These are phyloP conservation scores for Gallinago solitaria DNA, from an alignment of 2,797 vertebrate species.

Conservation along the genomic window DNA sequence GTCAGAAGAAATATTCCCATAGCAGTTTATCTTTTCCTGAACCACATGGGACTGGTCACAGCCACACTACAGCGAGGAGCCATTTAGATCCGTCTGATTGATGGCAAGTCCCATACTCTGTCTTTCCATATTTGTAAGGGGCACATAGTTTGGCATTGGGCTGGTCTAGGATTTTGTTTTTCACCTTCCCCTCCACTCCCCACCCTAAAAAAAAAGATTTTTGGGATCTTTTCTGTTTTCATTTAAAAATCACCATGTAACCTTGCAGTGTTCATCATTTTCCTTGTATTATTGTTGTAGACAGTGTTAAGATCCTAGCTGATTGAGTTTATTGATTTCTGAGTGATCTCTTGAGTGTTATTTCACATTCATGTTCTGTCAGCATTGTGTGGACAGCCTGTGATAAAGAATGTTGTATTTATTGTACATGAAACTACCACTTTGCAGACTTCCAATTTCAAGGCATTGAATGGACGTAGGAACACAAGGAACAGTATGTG, in stretches of 20 bases:
- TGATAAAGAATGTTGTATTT: slow-evolving; percentile 10
- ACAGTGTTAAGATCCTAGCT: slow-evolving; percentile 1
- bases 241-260: background rate
- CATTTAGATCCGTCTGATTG: background rate
- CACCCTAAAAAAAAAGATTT: background rate
- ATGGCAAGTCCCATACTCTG: background rate
- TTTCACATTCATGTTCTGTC: slow-evolving; percentile 34
- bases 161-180: background rate
- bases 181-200: background rate
- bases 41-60: background rate
- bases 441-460: background rate
- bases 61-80: background rate
- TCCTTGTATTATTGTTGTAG: background rate
- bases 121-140: background rate
- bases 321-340: slow-evolving; percentile 65
- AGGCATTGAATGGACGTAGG: background rate
- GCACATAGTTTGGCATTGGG: background rate
- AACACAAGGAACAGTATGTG: background rate
- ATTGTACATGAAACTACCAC: background rate
- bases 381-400: background rate
- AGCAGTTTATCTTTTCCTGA: background rate
- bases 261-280: background rate
- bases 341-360: slow-evolving; percentile 41
- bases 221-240: background rate
- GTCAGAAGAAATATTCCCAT: background rate